Evolutionary conservation across 2,888 invertebrate species (phyloP), one percentile per base, ranked within the genome.

Genomic region (Cotesia congregata): DNA sequence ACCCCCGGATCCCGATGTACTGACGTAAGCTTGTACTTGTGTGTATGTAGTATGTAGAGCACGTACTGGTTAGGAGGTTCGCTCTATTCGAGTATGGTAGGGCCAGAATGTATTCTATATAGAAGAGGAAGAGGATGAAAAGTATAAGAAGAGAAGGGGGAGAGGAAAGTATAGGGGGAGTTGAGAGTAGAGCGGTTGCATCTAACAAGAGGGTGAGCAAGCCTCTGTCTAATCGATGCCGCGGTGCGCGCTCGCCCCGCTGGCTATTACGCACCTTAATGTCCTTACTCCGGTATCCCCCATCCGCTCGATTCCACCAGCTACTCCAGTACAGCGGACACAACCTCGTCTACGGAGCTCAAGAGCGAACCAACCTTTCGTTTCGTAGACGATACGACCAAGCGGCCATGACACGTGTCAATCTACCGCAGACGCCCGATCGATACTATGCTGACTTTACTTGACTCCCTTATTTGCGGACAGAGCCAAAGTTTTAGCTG

Each of bases 241-340:
- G 88, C 88, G 86, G 87, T 88, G 88, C 88, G 88, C 88, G 87
- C 87, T 87, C 87, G 88, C 85, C 86, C 87, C 88, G 88, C 88
- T 88, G 88, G 89, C 89, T 89, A 88, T 89, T 89, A 89, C 89
- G 89, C 88, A 89, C 89, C 88, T 89, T 89, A 89, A 89, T 89
- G 88, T 89, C 89, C 69, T 76, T 76, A 72, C 80, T 78, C 74
- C 74, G 73, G 77, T 72, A 72, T 78, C 72, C 74, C 72, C 78
- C 67, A 76, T 76, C 77, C 75, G 75, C 78, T 73, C 76, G 73
- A 72, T 70, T 76, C 72, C 74, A 69, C 82, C 67, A 76, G 76
- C 72, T 69, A 74, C 71, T 62, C 67, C 76, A 77, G 65, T 62
- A 65, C 76, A 77, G 65, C 78, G 74, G 76, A 61, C 62, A 39